A percentile compares a stretch with the other conserved stretches of the same genome.
Conservation (phyloP, 1,140 invertebrate species). For the Lanistes nyassanus region DNA sequence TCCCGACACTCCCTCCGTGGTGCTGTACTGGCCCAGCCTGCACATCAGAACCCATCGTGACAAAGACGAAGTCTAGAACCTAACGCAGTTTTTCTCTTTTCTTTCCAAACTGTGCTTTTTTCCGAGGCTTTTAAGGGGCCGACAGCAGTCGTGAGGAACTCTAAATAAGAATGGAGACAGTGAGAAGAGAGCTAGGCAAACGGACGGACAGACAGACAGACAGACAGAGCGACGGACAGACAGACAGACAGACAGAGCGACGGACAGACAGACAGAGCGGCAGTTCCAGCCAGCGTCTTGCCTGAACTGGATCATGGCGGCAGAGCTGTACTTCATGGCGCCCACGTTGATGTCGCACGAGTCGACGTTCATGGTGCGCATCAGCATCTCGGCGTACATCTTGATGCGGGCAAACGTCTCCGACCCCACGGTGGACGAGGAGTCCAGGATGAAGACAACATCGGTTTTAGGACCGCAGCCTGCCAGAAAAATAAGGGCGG, state of each 20-base stretch:
- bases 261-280: neutral
- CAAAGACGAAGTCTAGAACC: neutral
- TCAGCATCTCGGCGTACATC: constrained; percentile 52
- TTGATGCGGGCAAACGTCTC: constrained; percentile 53
- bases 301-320: constrained; percentile 56
- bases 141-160: too few relatives aligned
- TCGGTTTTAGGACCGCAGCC: constrained; percentile 58
- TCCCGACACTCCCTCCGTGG: constrained; percentile 39
- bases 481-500: constrained; percentile 20
- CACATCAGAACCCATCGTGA: neutral
- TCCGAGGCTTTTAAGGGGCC: too few relatives aligned
- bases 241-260: neutral
- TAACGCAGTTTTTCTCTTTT: neutral
- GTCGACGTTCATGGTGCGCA: constrained; percentile 51
- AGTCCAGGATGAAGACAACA: constrained; percentile 62
- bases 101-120: too few relatives aligned
- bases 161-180: neutral
- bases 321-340: constrained; percentile 59
- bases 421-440: constrained; percentile 54
- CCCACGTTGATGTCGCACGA: constrained; percentile 56
- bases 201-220: neutral
- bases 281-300: constrained; percentile 25
- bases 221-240: neutral
- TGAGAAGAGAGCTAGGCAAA: neutral
- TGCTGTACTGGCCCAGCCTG: constrained; percentile 20